These are phyloP conservation scores for Agonum fuliginosum DNA, from an alignment of 2,888 invertebrate species.

Conservation along the genomic window DNA sequence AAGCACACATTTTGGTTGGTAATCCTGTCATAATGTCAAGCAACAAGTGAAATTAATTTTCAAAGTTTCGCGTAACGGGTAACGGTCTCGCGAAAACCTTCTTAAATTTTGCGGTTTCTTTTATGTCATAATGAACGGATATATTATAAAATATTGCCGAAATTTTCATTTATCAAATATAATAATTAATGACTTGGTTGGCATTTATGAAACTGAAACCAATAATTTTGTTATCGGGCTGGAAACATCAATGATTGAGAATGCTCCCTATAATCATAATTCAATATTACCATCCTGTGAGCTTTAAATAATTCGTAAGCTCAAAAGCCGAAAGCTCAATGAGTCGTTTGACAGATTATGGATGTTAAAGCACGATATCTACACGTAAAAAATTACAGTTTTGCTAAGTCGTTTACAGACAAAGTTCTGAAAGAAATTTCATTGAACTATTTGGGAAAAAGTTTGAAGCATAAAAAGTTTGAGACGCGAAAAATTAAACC, in stretches of 20 bases:
- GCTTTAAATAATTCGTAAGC: slow-evolving; percentile 1
- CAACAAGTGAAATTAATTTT: slow-evolving; percentile 26
- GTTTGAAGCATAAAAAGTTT: background rate
- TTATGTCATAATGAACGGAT: background rate
- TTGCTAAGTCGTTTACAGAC: background rate
- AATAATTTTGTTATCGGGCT: slow-evolving; percentile 13
- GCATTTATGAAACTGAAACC: slow-evolving; percentile 25
- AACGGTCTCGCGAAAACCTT: background rate
- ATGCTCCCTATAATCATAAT: background rate
- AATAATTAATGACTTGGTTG: slow-evolving; percentile 33
- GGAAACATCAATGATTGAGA: slow-evolving; percentile 1
- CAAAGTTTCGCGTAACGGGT: background rate
- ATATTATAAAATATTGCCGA: background rate
- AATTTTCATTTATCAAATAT: slow-evolving; percentile 24
- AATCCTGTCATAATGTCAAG: too few relatives aligned
- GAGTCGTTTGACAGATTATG: background rate
- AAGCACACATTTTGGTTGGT: too few relatives aligned
- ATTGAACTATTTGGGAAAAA: slow-evolving; percentile 21
- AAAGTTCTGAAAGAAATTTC: slow-evolving; percentile 25
- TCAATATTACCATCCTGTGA: slow-evolving; percentile 12
- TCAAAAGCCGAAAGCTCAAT: too few relatives aligned
- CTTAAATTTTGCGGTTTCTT: background rate
- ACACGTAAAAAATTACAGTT: background rate
- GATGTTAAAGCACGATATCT: background rate
- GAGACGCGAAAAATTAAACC: slow-evolving; percentile 11